Percentiles rank a stretch among this genome's conserved stretches.
Evolutionary conservation across 2,797 vertebrate species (phyloP).

Genomic region (Oreortyx pictus): DNA sequence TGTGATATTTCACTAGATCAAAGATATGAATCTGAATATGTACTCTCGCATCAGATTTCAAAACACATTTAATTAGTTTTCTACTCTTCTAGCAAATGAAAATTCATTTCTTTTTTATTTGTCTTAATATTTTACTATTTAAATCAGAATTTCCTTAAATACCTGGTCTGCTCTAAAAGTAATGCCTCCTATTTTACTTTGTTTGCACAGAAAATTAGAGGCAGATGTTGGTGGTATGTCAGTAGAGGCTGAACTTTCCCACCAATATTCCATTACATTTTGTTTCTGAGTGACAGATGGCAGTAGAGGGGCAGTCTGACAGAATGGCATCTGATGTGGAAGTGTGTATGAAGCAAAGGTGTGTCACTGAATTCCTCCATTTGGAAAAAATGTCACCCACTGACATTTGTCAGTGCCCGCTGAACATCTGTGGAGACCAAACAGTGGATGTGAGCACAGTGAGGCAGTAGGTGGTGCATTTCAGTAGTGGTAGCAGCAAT

Average conservation of each 20-base stretch:
- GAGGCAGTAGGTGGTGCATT: neutral
- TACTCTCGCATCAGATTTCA: constrained; percentile 60
- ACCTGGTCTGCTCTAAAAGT: neutral
- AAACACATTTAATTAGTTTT: constrained; percentile 63
- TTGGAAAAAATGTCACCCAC: neutral
- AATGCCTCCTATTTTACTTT: neutral
- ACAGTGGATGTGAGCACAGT: neutral
- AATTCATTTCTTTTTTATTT: constrained; percentile 65
- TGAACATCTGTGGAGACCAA: neutral
- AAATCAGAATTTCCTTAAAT: neutral
- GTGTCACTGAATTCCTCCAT: neutral
- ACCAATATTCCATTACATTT: neutral
- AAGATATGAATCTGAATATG: constrained; percentile 41
- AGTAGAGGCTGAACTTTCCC: neutral
- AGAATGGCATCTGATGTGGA: neutral
- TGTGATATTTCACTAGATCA: constrained; percentile 61
- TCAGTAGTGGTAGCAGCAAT: neutral
- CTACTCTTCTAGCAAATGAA: constrained; percentile 56
- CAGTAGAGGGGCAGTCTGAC: neutral
- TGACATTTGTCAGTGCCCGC: neutral
- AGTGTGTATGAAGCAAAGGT: neutral
- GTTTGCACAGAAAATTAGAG: neutral
- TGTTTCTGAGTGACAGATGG: neutral
- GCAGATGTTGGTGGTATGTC: neutral
- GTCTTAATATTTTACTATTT: neutral